Percentiles rank a stretch among this genome's conserved stretches.
Evolutionary conservation across 2,797 vertebrate species (phyloP).

Genomic region (Hemibagrus guttatus): DNA sequence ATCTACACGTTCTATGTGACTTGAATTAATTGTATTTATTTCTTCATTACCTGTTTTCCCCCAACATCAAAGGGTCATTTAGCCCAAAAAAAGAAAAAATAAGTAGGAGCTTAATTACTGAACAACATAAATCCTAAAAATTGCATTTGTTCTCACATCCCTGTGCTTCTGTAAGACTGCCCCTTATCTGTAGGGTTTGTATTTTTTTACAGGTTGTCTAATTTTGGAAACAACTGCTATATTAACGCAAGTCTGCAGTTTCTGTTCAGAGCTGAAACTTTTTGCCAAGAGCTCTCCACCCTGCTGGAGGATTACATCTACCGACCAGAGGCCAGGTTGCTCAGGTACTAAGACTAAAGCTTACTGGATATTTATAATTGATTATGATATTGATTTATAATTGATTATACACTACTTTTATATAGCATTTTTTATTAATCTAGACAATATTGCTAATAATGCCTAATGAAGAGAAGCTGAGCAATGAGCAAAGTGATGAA

Average conservation of each 20-base stretch:
- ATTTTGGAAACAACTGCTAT: conserved; percentile 8
- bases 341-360: not conserved
- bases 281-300: not conserved
- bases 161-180: not conserved
- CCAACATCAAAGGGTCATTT: too few species aligned
- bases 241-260: conserved; percentile 1
- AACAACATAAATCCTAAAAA: too few species aligned
- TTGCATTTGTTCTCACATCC: not conserved
- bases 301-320: not conserved
- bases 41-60: too few species aligned
- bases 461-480: not conserved
- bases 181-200: not conserved
- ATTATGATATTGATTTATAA: not conserved
- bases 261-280: not conserved
- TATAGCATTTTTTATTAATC: not conserved
- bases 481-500: not conserved
- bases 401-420: not conserved
- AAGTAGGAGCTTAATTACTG: too few species aligned
- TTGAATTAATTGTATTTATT: not conserved
- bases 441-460: not conserved
- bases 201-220: conserved; percentile 1
- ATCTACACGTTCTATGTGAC: too few species aligned
- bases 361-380: not conserved
- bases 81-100: too few species aligned
- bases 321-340: not conserved